Conservation (phyloP, 2,888 invertebrate genomes). For the Autographa pulchrina region DNA sequence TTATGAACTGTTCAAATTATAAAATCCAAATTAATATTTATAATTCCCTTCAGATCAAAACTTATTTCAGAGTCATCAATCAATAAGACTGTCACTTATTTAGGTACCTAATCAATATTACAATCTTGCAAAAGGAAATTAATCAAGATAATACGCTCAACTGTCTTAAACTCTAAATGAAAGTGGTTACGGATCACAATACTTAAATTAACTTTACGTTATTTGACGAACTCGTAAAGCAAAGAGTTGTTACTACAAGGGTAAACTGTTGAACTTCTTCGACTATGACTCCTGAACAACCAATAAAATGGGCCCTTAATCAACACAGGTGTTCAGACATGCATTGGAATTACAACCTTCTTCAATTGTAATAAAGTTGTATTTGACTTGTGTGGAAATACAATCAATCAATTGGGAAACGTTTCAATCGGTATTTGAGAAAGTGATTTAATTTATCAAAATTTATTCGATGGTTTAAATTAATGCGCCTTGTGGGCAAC, state of each 20-base stretch:
- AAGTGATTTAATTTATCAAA: slow-evolving; percentile 74
- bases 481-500: slow-evolving; percentile 52
- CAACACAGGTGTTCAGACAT: slow-evolving; percentile 57
- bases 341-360: slow-evolving; percentile 19
- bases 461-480: slow-evolving; percentile 66
- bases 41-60: no score
- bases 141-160: background rate
- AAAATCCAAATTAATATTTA: no score
- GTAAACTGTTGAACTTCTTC: slow-evolving; percentile 44
- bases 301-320: slow-evolving; percentile 56
- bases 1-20: no score
- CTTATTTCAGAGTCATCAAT: no score
- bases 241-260: slow-evolving; percentile 37
- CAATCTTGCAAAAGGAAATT: background rate
- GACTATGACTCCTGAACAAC: slow-evolving; percentile 49
- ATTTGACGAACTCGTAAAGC: slow-evolving; percentile 32
- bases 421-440: slow-evolving; percentile 68
- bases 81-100: no score
- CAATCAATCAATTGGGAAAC: slow-evolving; percentile 68
- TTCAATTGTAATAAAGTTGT: slow-evolving; percentile 38
- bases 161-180: slow-evolving; percentile 19
- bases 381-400: slow-evolving; percentile 44
- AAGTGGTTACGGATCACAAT: slow-evolving; percentile 2
- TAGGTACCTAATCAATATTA: background rate
- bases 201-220: slow-evolving; percentile 42